Percentiles rank a stretch among this genome's conserved stretches.
phyloP scores from a whole-genome alignment of 2,888 invertebrate species.

The Pristionchus arcanus region DNA sequence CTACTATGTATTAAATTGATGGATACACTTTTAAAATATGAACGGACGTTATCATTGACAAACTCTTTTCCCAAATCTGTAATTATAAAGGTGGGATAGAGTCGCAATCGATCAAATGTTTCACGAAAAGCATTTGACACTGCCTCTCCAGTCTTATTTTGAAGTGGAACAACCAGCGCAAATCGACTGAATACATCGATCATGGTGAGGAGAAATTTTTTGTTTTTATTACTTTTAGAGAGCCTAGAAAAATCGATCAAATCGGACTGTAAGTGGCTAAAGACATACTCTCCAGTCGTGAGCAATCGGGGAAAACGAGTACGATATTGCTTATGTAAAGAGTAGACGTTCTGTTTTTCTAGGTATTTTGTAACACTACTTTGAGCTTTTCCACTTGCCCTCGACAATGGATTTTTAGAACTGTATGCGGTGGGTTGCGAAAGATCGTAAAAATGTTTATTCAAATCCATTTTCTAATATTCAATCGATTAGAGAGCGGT shows the following conservation, averaged over 20 bases:
- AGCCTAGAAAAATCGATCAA: background rate
- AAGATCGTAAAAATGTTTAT: background rate
- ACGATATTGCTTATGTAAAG: background rate
- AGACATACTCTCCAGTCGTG: background rate
- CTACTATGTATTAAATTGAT: background rate
- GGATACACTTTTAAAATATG: background rate
- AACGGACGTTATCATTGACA: background rate
- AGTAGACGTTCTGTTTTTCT: background rate
- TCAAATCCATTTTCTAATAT: background rate
- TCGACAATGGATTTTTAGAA: background rate
- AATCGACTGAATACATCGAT: background rate
- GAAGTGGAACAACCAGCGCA: background rate
- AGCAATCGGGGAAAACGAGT: background rate
- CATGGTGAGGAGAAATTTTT: background rate
- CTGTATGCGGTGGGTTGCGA: background rate
- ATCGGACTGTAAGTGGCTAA: background rate
- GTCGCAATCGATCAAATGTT: background rate
- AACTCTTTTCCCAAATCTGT: background rate
- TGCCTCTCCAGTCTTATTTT: background rate
- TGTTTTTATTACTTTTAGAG: background rate
- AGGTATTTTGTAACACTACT: background rate
- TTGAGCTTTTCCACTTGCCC: background rate
- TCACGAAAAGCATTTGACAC: background rate
- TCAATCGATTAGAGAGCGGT: background rate
- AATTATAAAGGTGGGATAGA: background rate